Conservation (phyloP, 2,888 invertebrate genomes). For the Calameuta idolon region DNA sequence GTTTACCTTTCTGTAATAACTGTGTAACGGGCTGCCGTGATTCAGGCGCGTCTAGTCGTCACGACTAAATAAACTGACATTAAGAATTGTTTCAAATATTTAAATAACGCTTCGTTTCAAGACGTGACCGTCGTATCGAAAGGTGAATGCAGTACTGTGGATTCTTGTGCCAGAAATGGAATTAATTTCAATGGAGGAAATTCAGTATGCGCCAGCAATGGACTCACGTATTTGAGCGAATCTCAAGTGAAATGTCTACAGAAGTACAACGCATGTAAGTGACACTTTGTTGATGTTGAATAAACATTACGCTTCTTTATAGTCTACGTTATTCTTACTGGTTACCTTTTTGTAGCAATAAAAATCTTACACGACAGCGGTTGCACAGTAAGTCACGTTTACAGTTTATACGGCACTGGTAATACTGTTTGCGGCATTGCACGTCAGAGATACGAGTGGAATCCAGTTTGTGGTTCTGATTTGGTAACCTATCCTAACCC, state of each 20-base stretch:
- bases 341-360: constrained; percentile 33
- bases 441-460: constrained; percentile 48
- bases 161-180: constrained; percentile 27
- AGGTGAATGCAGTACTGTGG: constrained; percentile 32
- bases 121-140: constrained; percentile 26
- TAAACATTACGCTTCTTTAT: constrained; percentile 8
- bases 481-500: constrained; percentile 51
- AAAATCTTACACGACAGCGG: constrained; percentile 48
- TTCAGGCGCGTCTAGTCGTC: constrained; percentile 5
- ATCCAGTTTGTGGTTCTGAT: constrained; percentile 48
- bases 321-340: background rate
- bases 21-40: constrained; percentile 13
- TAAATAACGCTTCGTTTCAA: constrained; percentile 17
- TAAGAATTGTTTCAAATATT: background rate
- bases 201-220: constrained; percentile 52
- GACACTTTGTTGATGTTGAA: background rate
- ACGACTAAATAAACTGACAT: too few species aligned
- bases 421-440: constrained; percentile 42
- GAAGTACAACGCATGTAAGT: constrained; percentile 39
- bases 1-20: background rate
- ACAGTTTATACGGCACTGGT: constrained; percentile 29
- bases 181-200: constrained; percentile 26
- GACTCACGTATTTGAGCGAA: constrained; percentile 49
- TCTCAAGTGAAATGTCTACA: constrained; percentile 49
- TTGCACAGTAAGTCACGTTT: constrained; percentile 44